phyloP scores from a whole-genome alignment of 2,797 vertebrate species.

The Tenualosa thibaudeaui region DNA sequence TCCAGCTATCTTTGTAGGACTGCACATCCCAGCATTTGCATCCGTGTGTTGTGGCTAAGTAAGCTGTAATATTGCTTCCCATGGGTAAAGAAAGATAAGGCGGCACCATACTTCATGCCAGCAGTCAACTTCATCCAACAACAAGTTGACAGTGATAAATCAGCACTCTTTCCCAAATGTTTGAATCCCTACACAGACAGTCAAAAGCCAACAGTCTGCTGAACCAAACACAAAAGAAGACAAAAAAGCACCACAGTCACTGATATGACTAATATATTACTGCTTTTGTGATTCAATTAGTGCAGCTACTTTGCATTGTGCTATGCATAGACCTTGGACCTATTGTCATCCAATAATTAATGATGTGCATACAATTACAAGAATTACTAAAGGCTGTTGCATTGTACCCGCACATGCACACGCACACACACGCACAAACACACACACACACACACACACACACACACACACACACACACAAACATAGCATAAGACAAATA shows the following conservation, averaged over 20 bases:
- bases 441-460: not conserved
- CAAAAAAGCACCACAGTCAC: not conserved
- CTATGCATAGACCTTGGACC: not conserved
- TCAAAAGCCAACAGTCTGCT: not conserved
- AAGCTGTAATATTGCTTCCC: not conserved
- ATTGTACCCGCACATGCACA: not conserved
- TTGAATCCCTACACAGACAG: not conserved
- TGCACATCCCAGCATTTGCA: not conserved
- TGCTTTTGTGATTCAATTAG: not conserved
- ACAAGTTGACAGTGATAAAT: conserved; percentile 14
- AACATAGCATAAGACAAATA: not conserved
- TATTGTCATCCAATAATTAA: not conserved
- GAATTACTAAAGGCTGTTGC: not conserved
- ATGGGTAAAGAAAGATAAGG: not conserved
- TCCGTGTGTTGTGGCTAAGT: not conserved
- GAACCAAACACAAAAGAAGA: not conserved
- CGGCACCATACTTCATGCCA: not conserved
- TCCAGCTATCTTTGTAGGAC: too few species aligned
- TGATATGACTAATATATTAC: not conserved
- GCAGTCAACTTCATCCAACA: not conserved
- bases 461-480: not conserved
- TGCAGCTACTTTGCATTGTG: not conserved
- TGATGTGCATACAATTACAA: not conserved
- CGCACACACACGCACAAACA: not conserved
- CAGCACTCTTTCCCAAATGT: not conserved